Percentiles rank a stretch among this genome's conserved stretches.
phyloP scores from a whole-genome alignment of 1,140 invertebrate species.

The Drosophila pruinosa region DNA sequence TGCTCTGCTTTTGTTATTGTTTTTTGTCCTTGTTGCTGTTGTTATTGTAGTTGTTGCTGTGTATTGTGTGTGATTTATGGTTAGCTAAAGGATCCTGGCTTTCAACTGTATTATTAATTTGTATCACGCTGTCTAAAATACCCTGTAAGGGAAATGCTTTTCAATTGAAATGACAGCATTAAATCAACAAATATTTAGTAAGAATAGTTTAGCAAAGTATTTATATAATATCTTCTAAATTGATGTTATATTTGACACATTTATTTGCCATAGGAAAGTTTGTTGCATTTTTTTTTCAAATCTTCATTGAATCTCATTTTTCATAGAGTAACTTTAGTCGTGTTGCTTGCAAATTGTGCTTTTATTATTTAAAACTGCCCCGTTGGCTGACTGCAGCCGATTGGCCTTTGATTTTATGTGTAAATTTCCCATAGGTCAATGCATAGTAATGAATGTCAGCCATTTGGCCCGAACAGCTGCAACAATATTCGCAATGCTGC shows the following conservation, averaged over 20 bases:
- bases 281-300: no score
- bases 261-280: no score
- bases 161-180: no score
- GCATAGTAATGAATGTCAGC: neutral
- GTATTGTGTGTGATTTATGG: conserved; percentile 26
- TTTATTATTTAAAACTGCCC: neutral
- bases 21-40: neutral
- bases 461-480: neutral
- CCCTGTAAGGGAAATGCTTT: neutral
- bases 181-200: no score
- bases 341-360: no score
- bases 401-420: neutral
- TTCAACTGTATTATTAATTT: conserved; percentile 19
- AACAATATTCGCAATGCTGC: neutral
- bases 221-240: no score
- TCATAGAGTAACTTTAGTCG: no score
- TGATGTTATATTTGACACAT: no score
- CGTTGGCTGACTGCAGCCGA: neutral
- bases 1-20: conserved; percentile 11
- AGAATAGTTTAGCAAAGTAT: no score
- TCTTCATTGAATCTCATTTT: no score
- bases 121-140: conserved; percentile 1
- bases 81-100: conserved; percentile 2
- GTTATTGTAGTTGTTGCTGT: conserved; percentile 1
- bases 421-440: conserved; percentile 14